Evolutionary conservation across 1,140 invertebrate species (phyloP).

Genomic region (Proctacanthus coquilletti): DNA sequence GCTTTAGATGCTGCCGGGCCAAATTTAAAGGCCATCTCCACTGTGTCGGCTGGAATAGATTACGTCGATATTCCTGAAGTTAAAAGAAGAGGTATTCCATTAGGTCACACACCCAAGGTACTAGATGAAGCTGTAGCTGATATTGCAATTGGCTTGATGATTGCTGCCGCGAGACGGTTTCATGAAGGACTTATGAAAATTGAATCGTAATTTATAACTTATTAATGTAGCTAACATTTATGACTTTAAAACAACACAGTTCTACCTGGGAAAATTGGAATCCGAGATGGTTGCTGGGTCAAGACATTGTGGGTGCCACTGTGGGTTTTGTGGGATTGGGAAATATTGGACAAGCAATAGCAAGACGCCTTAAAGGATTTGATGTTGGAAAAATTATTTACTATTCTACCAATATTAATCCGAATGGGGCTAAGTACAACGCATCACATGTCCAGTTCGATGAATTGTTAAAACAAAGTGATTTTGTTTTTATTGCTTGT

Average conservation of each 20-base stretch:
- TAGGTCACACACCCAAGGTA: slow-evolving; percentile 70
- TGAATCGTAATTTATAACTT: slow-evolving; percentile 33
- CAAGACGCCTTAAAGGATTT: slow-evolving; percentile 50
- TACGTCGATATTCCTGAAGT: slow-evolving; percentile 47
- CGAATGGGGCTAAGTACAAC: slow-evolving; percentile 37
- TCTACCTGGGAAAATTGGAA: slow-evolving; percentile 42
- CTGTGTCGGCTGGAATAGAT: slow-evolving; percentile 52
- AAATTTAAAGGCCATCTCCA: slow-evolving; percentile 47
- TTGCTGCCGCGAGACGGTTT: slow-evolving; percentile 56
- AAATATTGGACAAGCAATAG: slow-evolving; percentile 56
- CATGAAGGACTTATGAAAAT: slow-evolving; percentile 52
- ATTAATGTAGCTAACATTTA: too few species aligned
- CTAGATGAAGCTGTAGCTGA: slow-evolving; percentile 72
- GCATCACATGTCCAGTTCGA: slow-evolving; percentile 57
- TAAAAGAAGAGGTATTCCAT: slow-evolving; percentile 38
- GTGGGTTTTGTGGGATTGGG: slow-evolving; percentile 71
- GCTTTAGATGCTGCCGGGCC: slow-evolving; percentile 24
- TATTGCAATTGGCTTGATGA: slow-evolving; percentile 55
- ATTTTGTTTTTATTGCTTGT: slow-evolving; percentile 50
- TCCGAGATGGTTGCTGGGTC: slow-evolving; percentile 49
- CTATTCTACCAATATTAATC: slow-evolving; percentile 44
- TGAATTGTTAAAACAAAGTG: slow-evolving; percentile 48
- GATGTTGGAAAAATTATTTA: slow-evolving; percentile 54
- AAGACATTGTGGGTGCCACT: slow-evolving; percentile 50
- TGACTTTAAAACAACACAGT: slow-evolving; percentile 27